These are phyloP conservation scores for Papilio xuthus DNA, from an alignment of 1,140 invertebrate genomes.

Conservation along the genomic window DNA sequence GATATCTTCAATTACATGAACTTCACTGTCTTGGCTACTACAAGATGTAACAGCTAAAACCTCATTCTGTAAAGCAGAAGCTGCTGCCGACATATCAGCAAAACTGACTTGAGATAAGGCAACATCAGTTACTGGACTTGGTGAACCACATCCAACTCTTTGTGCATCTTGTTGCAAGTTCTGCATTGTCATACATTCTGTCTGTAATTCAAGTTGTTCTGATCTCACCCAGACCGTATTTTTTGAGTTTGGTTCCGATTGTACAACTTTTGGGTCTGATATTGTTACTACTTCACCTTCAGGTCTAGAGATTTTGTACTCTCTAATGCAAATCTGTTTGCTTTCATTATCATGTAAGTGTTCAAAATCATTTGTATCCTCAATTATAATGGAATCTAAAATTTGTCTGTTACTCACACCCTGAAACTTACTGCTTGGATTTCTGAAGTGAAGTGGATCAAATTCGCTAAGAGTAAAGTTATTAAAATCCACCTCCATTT, in stretches of 20 bases:
- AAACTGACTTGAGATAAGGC: no score
- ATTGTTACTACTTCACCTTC: slow-evolving; percentile 43
- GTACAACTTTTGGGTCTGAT: slow-evolving; percentile 26
- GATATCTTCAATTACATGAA: not conserved
- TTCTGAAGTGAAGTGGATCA: slow-evolving; percentile 66
- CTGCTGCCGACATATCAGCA: slow-evolving; percentile 47
- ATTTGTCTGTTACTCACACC: slow-evolving; percentile 73
- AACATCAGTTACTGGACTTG: no score
- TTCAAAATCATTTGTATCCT: slow-evolving; percentile 71
- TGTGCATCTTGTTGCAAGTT: no score
- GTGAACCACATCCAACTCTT: no score
- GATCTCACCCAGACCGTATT: no score
- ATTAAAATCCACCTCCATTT: slow-evolving; percentile 42
- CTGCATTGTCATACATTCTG: no score
- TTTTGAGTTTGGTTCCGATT: no score
- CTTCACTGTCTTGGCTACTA: not conserved
- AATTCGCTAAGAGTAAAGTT: slow-evolving; percentile 76
- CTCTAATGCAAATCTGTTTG: slow-evolving; percentile 60
- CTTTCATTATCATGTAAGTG: slow-evolving; percentile 57
- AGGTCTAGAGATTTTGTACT: slow-evolving; percentile 72
- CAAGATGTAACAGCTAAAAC: not conserved
- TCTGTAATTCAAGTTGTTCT: no score
- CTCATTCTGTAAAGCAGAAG: not conserved
- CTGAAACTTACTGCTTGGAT: slow-evolving; percentile 57
- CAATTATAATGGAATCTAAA: slow-evolving; percentile 72